Base-by-base conservation (phyloP, 2,888 invertebrate species). In the Panopea generosa region DNA sequence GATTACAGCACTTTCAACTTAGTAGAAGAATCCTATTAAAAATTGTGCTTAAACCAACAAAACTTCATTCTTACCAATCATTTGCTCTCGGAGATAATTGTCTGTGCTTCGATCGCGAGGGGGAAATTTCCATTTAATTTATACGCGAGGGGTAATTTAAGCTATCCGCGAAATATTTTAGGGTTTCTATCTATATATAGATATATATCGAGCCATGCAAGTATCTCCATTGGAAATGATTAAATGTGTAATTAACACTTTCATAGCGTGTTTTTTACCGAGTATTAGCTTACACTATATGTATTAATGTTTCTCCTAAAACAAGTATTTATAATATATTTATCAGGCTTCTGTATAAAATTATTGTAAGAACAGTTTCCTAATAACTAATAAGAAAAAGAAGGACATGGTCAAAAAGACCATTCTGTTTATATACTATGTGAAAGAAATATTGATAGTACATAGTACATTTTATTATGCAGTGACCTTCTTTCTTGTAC, bases 201-300 rank as follows among this genome's bases (percentile, higher is more conserved):
- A n/a, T n/a, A n/a, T 43, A 61, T 45, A 40, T 61, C 69, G 47
- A n/a, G 20, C 26, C 61, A 22, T 45, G 45, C 29, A 47, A 53
- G 20, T 69, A 69, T 69, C 61, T 69, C 40, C 61, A n/a, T 29
- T 69, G 56, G 26, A 69, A 69, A 69, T 69, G 61, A 55, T 57
- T 50, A 20, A 4, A 50, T 20, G 20, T 50, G 24, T 11, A 18
- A 20, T 14, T 20, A 2, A 20, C 24, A 50, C 50, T 9, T n/a
- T 18, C 24, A 50, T 50, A 18, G 2, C 11, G 20, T 24, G 18
- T 50, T 50, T 20, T 50, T 14, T 50, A 18, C 50, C 50, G 20
- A 20, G 11, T 50, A 50, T 33, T 50, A 50, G 50, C 50, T 20
- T 20, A 50, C 50, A 50, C 50, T 50, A 2, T 50, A 24, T 50